Evolutionary conservation across 2,113 vertebrate species (phyloP).

Genomic region (Hippoglossus stenolepis): DNA sequence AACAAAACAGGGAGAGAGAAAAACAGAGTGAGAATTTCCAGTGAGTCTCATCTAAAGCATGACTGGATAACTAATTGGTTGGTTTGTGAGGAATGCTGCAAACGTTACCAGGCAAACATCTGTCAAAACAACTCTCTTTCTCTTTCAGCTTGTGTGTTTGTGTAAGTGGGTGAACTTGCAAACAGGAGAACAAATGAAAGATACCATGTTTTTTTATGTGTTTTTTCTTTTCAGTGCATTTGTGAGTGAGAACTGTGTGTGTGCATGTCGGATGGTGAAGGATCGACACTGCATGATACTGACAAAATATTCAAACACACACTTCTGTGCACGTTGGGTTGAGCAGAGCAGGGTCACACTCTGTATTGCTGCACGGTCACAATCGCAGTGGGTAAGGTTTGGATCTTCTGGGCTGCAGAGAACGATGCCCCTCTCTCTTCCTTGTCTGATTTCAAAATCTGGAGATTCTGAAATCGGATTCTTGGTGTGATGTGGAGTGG

Average conservation of each 20-base stretch:
- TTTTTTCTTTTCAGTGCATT: slow-evolving; percentile 13
- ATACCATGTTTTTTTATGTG: slow-evolving; percentile 10
- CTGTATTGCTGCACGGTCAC: slow-evolving; percentile 26
- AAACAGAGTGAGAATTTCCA: slow-evolving; percentile 21
- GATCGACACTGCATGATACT: slow-evolving; percentile 66
- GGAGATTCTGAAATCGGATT: slow-evolving; percentile 39
- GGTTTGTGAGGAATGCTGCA: slow-evolving; percentile 64
- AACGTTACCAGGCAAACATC: slow-evolving; percentile 54
- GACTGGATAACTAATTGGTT: slow-evolving; percentile 60
- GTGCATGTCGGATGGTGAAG: slow-evolving; percentile 67
- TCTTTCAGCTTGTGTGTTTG: slow-evolving; percentile 44
- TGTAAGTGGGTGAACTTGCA: slow-evolving; percentile 27
- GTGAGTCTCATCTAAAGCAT: slow-evolving; percentile 44
- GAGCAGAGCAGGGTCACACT: slow-evolving; percentile 17
- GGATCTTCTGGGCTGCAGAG: slow-evolving; percentile 2
- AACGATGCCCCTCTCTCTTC: slow-evolving; percentile 3
- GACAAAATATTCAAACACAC: slow-evolving; percentile 20
- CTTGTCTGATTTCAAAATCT: slow-evolving; percentile 51
- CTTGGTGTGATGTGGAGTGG: slow-evolving; percentile 25
- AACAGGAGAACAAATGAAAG: neutral
- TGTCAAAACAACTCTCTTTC: slow-evolving; percentile 48
- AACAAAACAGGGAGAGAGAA: neutral
- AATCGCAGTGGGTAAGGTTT: slow-evolving; percentile 28
- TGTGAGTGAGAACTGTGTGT: slow-evolving; percentile 3
- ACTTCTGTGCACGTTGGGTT: slow-evolving; percentile 43